Evolutionary conservation across 1,140 invertebrate genomes (phyloP), one percentile per base, ranked within the genome.

Genomic region (Eriosoma lanigerum): DNA sequence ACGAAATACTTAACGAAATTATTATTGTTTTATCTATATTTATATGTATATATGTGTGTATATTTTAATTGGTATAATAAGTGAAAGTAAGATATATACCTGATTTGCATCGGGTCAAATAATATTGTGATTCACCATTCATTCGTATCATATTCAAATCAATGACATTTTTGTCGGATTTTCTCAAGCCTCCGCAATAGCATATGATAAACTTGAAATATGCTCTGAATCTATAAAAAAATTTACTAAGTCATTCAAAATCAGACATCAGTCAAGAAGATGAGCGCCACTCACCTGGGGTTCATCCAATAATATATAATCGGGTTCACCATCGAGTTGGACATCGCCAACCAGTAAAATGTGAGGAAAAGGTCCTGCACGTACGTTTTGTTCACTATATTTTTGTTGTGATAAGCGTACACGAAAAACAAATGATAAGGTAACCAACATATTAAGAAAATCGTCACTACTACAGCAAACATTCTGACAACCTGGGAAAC

Each of bases 241-340:
- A 66, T 58, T 10, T 26, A 58, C 24, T n/a, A 3, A 15, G 12
- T 58, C 24, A 58, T 58, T 58, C 13, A 58, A 26, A 0, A 26
- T 24, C 24, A 26, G n/a, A n/a, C n/a, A n/a, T n/a, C 1, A 5
- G 12, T 3, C 12, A 1, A 15, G 13, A 15, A 26, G 21, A 29
- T 0, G 15, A 21, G n/a, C 17, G 9, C 0, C 83, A 85, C 84
- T 6, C 1, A 92, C 91, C 90, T 90, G 68, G 88, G 91, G 85
- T 96, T 96, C 93, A 96, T 96, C 92, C 93, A 95, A 85, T 95
- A 96, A 85, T 96, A 96, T 48, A 96, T 94, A 62, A 96, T 90
- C 0, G 94, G 94, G 86, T 96, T 96, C 76, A 95, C 93, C 92
- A 95, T 94, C 2, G 94, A 92, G 83, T 95, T 96, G 2, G 93